phyloP scores from a whole-genome alignment of 1,140 invertebrate genomes.

The Ceratina australensis region DNA sequence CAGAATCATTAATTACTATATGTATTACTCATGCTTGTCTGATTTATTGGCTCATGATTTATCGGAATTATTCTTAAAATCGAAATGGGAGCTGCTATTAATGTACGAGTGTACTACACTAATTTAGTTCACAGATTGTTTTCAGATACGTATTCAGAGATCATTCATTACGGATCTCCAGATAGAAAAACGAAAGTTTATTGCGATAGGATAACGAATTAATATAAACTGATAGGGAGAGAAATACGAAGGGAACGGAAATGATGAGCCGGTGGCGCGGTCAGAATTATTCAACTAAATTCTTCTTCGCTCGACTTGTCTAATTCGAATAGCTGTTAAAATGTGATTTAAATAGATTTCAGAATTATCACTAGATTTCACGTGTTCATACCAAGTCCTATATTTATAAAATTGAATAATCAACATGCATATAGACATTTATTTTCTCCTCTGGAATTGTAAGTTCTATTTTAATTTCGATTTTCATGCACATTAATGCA shows the following conservation, averaged over 20 bases:
- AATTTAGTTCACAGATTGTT: neutral
- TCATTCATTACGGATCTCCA: neutral
- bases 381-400: too few species aligned
- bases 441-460: too few species aligned
- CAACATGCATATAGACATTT: too few species aligned
- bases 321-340: too few species aligned
- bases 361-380: too few species aligned
- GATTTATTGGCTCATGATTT: conserved; percentile 35
- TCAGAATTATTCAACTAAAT: conserved; percentile 6
- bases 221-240: neutral
- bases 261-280: neutral
- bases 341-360: too few species aligned
- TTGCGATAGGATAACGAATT: neutral
- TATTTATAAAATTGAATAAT: too few species aligned
- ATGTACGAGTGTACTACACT: neutral
- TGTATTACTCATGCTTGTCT: too few species aligned
- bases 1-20: conserved; percentile 35
- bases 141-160: neutral
- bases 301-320: too few species aligned
- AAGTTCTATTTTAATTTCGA: too few species aligned
- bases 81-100: neutral
- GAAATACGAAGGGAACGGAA: neutral
- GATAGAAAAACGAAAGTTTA: conserved; percentile 10
- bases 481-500: too few species aligned
- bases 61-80: neutral